A percentile compares a stretch with the other conserved stretches of the same genome.
Evolutionary conservation across 2,888 invertebrate species (phyloP).

Genomic region (Dichetophora obliterata): DNA sequence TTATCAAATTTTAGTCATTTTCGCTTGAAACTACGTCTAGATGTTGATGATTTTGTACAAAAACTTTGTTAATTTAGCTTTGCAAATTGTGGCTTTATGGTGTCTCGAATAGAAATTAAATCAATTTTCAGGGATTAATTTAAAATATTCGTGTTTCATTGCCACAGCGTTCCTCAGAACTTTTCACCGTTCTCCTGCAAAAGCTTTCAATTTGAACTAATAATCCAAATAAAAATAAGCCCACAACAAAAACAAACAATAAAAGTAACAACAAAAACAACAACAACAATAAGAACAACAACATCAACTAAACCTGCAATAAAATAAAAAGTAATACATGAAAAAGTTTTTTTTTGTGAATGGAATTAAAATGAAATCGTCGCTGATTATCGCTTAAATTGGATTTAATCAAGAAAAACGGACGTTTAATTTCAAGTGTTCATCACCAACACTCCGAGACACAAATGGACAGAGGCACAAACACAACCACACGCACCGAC

Average conservation of each 20-base stretch:
- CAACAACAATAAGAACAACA: too few species aligned
- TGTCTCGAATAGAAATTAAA: too few species aligned
- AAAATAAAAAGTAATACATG: background rate
- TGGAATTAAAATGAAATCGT: slow-evolving; percentile 54
- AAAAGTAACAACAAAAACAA: slow-evolving; percentile 1
- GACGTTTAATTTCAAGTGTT: slow-evolving; percentile 65
- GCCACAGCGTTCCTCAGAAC: slow-evolving; percentile 13
- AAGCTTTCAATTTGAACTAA: background rate
- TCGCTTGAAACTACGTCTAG: too few species aligned
- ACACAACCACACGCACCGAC: slow-evolving; percentile 11
- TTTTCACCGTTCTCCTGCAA: background rate
- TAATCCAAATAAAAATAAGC: background rate
- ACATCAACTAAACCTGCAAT: slow-evolving; percentile 1
- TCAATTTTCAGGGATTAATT: background rate
- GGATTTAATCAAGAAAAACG: slow-evolving; percentile 68
- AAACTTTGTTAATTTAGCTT: too few species aligned
- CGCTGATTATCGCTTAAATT: slow-evolving; percentile 68
- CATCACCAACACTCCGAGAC: slow-evolving; percentile 26
- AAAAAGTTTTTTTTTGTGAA: slow-evolving; percentile 53
- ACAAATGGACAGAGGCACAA: slow-evolving; percentile 10
- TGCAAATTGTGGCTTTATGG: background rate
- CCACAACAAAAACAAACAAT: background rate
- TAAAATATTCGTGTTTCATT: slow-evolving; percentile 29
- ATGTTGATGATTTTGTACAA: too few species aligned
- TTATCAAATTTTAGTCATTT: too few species aligned